Base-by-base conservation (phyloP, 2,888 invertebrate species). In the Phlogophora meticulosa region DNA sequence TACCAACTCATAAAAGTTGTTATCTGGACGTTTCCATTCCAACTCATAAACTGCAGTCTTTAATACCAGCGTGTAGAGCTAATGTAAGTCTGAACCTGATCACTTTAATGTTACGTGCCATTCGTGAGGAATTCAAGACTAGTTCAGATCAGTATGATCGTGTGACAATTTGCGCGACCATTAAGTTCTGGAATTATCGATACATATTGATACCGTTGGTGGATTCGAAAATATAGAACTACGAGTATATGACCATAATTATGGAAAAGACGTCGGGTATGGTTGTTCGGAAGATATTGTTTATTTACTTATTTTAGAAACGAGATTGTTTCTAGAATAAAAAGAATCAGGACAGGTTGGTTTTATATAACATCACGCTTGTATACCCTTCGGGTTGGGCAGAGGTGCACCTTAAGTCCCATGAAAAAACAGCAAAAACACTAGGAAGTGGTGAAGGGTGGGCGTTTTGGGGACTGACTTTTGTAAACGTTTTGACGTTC, bases 121-220 rank as follows among this genome's bases (percentile, higher is more conserved):
- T 56, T 45, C 49, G 46, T 40, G 36, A 42, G 22, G 56, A 51
- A 55, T 58, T 45, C 34, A 20, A 17, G 32, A 66, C 55, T 20
- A 32, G 58, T 62, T 58, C 40, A 38, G 38, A 55, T 70, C 42
- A 38, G 15, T 22, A 24, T 20, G 43, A 52, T 74, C 74, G 69
- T 69, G 78, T 78, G 78, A 78, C 74, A 78, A 78, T 76, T 76
- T 78, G 74, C 69, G 13, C 74, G 51, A 58, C 32, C 73, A 53
- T 68, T 36, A 43, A 76, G 36, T 45, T 57, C 57, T 57, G 20
- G n/a, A 45, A 49, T 49, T 40, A 57, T 45, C 45, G 24, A 59
- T 49, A 45, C 17, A n/a, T 11, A 13, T 38, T 32, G 32, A 45
- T 51, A 28, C 55, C 45, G 36, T 32, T 42, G 22, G 43, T 28